A percentile compares a stretch with the other conserved stretches of the same genome.
phyloP scores from a whole-genome alignment of 92 coral and sea anemone species.

The Porites cylindrica region DNA sequence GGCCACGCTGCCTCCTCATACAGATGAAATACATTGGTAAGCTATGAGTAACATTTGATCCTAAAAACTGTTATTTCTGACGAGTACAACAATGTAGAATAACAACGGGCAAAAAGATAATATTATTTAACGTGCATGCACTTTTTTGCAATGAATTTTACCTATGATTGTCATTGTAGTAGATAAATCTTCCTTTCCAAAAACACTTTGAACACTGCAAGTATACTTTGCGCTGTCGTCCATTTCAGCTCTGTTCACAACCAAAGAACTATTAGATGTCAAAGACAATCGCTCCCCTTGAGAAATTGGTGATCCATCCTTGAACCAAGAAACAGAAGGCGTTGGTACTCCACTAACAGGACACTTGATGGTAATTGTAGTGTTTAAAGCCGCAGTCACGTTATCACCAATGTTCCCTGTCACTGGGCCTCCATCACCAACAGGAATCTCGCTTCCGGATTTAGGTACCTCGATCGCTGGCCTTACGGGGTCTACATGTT shows the following conservation, averaged over 20 bases:
- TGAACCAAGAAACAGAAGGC: constrained; percentile 73
- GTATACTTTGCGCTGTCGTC: constrained; percentile 76
- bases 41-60: too few relatives aligned
- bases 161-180: constrained; percentile 62
- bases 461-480: constrained; percentile 38
- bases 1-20: too few relatives aligned
- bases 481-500: neutral
- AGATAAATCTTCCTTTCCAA: constrained; percentile 60
- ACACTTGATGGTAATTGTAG: constrained; percentile 65
- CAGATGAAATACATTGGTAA: too few relatives aligned
- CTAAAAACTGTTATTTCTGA: too few relatives aligned
- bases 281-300: neutral
- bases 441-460: constrained; percentile 33
- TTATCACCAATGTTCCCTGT: constrained; percentile 69
- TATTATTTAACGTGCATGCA: too few relatives aligned
- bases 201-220: constrained; percentile 63
- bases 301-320: constrained; percentile 42
- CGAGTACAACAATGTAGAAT: too few relatives aligned
- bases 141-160: neutral
- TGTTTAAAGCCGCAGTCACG: constrained; percentile 64
- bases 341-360: constrained; percentile 79
- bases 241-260: constrained; percentile 44
- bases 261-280: constrained; percentile 39
- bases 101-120: too few relatives aligned
- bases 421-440: constrained; percentile 51